Evolutionary conservation across 1,140 invertebrate species (phyloP).

Genomic region (Penaeus vannamei): DNA sequence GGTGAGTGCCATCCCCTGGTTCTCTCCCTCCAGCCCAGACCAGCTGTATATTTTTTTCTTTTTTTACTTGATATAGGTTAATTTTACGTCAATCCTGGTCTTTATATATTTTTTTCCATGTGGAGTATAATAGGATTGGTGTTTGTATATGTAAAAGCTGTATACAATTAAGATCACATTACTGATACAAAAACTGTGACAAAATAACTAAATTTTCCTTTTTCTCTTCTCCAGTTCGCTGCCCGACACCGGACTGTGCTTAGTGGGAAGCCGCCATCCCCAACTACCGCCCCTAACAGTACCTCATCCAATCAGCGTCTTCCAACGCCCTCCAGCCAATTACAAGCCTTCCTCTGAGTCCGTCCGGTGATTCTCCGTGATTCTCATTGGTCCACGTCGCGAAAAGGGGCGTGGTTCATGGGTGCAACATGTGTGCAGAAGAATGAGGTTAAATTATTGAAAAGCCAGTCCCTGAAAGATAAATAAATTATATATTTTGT

Average conservation of each 20-base stretch:
- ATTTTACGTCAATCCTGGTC: background rate
- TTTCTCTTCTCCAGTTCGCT: constrained; percentile 49
- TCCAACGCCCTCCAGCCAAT: background rate
- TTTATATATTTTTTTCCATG: background rate
- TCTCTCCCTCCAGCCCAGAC: background rate
- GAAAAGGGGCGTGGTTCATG: no score
- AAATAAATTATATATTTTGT: no score
- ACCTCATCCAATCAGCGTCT: constrained; percentile 59
- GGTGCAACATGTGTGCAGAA: no score
- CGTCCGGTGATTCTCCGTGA: no score
- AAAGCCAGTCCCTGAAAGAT: no score
- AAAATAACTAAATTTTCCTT: background rate
- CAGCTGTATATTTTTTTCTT: background rate
- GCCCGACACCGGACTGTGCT: constrained; percentile 55
- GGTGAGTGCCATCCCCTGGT: constrained; percentile 50
- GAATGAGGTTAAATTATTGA: no score
- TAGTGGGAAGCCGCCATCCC: background rate
- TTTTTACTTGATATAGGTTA: background rate
- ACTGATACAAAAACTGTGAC: background rate
- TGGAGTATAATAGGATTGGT: background rate
- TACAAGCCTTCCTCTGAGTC: no score
- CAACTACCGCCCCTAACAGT: constrained; percentile 38
- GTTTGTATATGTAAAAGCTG: constrained; percentile 5
- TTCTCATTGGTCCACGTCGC: no score
- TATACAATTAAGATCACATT: background rate